Evolutionary conservation across 2,888 invertebrate genomes (phyloP), one percentile per base, ranked within the genome.

Genomic region (Eristalis intricaria): DNA sequence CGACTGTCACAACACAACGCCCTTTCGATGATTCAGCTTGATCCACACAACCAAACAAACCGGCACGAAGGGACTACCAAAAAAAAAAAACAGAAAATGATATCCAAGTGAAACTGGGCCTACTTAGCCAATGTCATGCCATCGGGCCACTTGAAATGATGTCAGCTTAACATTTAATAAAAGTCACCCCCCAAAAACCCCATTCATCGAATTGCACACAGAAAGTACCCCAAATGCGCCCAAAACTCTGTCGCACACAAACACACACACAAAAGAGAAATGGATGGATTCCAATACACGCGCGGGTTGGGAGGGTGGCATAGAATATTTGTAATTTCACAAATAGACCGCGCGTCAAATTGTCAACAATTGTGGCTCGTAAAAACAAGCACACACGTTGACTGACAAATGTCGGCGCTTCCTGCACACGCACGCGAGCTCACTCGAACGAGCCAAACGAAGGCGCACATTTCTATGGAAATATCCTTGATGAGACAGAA

Each of bases 381-480:
- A 65, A 76, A 82, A 76, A 70, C 35, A 70, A 76, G 35, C 68
- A 58, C 43, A 29, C 26, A 68, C 71, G 50, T 66, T 73, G 78
- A 64, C 83, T 73, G 78, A 78, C 68, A 78, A 73, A 83, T 80
- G 70, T 74, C 66, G 60, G 77, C 58, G 15, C 61, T 70, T 32
- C 32, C 40, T 38, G 60, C 63, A 69, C 38, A 40, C 26, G 60
- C 78, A 78, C 65, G 78, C 65, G 29, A 29, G 4, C 73, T 64
- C 60, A 40, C 58, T 66, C 70, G 38, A 11, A 50, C 38, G 43
- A 26, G 35, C 29, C 58, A 10, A 69, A 3, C 26, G 26, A 26
- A 40, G 38, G 26, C 60, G 64, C 29, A 64, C 22, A 89, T 89
- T 85, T 86, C 85, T 89, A 85, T 88, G 88, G 85, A 88, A 89